Conservation (phyloP, 2,113 vertebrate genomes). For the Odocoileus hemionus region DNA sequence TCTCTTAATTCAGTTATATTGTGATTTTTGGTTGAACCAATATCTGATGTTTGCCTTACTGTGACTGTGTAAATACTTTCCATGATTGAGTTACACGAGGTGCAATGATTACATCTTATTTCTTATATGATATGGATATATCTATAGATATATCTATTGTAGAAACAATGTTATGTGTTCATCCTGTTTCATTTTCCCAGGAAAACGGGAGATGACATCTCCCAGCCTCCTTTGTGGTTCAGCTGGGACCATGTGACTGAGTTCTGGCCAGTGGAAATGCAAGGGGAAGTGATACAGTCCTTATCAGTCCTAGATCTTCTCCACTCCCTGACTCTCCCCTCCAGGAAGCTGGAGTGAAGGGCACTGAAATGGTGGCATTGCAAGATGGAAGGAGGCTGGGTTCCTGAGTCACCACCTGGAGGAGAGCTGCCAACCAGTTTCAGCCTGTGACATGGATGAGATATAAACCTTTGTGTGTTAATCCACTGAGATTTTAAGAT, state of each 20-base stretch:
- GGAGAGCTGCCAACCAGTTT: background rate
- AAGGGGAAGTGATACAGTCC: background rate
- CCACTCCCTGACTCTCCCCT: background rate
- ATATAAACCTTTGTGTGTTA: background rate
- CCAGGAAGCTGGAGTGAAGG: background rate
- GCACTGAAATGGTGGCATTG: background rate
- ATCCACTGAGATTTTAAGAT: slow-evolving; percentile 32
- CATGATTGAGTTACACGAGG: background rate
- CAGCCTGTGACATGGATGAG: background rate
- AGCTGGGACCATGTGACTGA: background rate
- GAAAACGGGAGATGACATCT: background rate
- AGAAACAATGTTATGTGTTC: background rate
- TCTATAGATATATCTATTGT: too few relatives aligned
- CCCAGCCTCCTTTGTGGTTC: background rate
- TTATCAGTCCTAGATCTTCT: background rate
- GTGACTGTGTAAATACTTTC: background rate
- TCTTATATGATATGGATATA: background rate
- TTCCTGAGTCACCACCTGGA: background rate
- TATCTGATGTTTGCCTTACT: background rate
- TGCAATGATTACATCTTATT: background rate
- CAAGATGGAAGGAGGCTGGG: background rate
- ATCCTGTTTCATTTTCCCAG: background rate
- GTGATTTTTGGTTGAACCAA: background rate
- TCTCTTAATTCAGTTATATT: background rate
- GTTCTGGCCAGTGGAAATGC: background rate